Conservation (phyloP, 2,113 vertebrate species). For the Theropithecus gelada region DNA sequence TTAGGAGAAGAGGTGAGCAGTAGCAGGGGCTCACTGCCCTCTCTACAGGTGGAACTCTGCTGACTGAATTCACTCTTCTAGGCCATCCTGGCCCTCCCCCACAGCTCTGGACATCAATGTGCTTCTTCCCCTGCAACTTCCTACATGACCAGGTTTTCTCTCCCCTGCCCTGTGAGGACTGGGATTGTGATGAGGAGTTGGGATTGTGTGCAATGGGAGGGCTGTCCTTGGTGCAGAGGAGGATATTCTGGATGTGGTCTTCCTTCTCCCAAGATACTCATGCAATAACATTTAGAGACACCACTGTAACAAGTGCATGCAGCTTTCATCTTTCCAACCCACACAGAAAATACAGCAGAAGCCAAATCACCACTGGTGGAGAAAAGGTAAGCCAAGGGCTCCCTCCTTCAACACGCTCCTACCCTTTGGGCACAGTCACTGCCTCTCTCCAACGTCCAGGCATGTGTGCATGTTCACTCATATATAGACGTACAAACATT, state of each 20-base stretch:
- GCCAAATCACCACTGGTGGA: neutral
- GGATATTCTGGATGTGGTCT: neutral
- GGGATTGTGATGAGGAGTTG: neutral
- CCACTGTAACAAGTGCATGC: neutral
- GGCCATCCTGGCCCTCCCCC: neutral
- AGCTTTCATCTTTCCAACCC: neutral
- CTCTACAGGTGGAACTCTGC: neutral
- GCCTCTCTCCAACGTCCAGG: neutral
- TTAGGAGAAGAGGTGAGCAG: neutral
- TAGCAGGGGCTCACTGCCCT: neutral
- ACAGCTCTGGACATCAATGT: neutral
- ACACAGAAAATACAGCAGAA: neutral
- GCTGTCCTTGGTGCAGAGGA: neutral
- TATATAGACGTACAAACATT: neutral
- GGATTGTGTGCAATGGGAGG: neutral
- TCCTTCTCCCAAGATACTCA: neutral
- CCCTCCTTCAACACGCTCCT: neutral
- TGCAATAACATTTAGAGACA: neutral
- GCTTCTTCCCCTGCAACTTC: neutral
- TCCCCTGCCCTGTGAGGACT: neutral
- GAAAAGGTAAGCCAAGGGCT: neutral
- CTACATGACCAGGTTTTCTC: neutral
- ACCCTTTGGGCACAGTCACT: neutral
- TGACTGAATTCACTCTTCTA: neutral
- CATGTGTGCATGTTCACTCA: neutral